A percentile compares a stretch with the other conserved stretches of the same genome.
phyloP scores from a whole-genome alignment of 2,113 vertebrate genomes.

The Hypanus sabinus region DNA sequence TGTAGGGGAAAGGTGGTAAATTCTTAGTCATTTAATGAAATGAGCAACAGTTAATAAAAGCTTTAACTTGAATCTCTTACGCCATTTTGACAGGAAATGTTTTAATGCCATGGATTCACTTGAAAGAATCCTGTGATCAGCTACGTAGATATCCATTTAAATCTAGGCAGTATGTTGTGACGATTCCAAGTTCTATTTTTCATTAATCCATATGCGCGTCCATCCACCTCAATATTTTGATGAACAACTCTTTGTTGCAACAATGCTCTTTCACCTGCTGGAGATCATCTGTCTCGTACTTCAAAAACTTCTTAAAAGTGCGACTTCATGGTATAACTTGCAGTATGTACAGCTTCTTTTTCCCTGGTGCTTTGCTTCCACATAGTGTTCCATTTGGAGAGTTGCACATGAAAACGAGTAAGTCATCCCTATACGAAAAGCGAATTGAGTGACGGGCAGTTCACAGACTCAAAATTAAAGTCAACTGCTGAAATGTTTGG shows the following conservation, averaged over 20 bases:
- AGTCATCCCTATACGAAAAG: conserved; percentile 19
- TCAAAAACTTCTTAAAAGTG: background rate
- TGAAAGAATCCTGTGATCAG: background rate
- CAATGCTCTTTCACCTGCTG: background rate
- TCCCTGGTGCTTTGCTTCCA: background rate
- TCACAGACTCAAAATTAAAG: background rate
- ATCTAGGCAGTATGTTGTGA: background rate
- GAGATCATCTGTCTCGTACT: background rate
- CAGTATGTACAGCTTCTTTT: background rate
- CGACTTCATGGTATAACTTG: background rate
- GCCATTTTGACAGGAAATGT: background rate
- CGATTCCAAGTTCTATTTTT: background rate
- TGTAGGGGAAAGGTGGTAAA: background rate
- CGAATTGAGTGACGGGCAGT: background rate
- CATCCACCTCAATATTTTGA: background rate
- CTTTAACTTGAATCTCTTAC: background rate
- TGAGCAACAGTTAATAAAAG: background rate
- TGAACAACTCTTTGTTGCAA: background rate
- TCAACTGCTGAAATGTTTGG: background rate
- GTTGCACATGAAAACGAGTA: background rate
- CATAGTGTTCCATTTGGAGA: background rate
- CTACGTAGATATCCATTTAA: background rate
- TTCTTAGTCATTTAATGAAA: background rate
- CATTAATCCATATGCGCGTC: background rate
- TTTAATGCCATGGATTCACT: background rate